Conservation (phyloP, 2,888 invertebrate genomes). For the Cheilosia soror region DNA sequence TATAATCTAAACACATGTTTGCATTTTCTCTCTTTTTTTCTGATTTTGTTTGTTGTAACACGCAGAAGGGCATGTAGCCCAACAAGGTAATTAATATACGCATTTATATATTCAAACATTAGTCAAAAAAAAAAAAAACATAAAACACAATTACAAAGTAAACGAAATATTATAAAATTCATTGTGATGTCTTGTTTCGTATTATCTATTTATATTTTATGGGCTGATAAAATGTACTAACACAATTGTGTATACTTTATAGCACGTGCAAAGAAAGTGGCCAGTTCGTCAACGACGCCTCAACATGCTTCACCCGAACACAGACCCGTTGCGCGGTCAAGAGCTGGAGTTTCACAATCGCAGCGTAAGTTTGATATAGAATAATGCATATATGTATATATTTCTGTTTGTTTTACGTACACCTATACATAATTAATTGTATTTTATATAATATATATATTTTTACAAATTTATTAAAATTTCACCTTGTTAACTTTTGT, state of each 20-base stretch:
- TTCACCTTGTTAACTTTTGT: constrained; percentile 5
- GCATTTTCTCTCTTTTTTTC: constrained; percentile 76
- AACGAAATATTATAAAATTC: constrained; percentile 15
- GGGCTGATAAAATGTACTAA: neutral
- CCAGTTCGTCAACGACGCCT: constrained; percentile 78
- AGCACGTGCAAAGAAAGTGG: constrained; percentile 88
- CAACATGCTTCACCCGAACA: constrained; percentile 85
- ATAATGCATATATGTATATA: neutral
- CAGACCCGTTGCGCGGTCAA: constrained; percentile 84
- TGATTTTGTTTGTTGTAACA: constrained; percentile 76
- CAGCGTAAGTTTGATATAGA: constrained; percentile 89
- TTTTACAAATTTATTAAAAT: constrained; percentile 3
- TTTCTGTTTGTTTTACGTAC: constrained; percentile 3
- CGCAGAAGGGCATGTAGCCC: constrained; percentile 87
- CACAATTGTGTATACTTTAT: constrained; percentile 76
- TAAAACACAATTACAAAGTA: constrained; percentile 9
- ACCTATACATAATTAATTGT: neutral
- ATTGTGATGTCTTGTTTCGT: constrained; percentile 36
- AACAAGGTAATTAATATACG: constrained; percentile 85
- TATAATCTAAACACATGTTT: constrained; percentile 70
- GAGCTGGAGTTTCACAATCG: constrained; percentile 94
- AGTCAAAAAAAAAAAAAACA: constrained; percentile 8
- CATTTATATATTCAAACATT: constrained; percentile 13
- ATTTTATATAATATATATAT: constrained; percentile 9
- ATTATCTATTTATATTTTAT: neutral